Evolutionary conservation across 2,888 invertebrate species (phyloP).

Genomic region (Arrhopalites spinosus): DNA sequence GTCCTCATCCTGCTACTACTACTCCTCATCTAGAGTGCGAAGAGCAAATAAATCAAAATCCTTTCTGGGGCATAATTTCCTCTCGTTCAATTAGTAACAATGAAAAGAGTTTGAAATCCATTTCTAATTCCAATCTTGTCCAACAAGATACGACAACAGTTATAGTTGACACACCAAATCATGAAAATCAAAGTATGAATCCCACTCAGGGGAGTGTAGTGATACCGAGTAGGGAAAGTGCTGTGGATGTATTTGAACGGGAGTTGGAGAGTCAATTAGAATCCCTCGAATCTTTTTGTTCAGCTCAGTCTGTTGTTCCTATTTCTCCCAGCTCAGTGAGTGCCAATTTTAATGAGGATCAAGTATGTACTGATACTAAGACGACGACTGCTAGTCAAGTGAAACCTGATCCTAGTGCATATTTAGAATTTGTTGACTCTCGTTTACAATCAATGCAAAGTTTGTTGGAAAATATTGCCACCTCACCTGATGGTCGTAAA

Average conservation of each 20-base stretch:
- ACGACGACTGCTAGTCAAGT: not conserved
- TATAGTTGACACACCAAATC: not conserved
- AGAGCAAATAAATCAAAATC: not conserved
- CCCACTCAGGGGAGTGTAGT: not conserved
- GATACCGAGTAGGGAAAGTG: conserved; percentile 8
- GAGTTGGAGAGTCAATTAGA: conserved; percentile 17
- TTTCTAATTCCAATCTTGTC: no score
- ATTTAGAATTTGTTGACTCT: conserved; percentile 20
- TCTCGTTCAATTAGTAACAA: not conserved
- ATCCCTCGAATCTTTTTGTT: not conserved
- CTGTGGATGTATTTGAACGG: conserved; percentile 23
- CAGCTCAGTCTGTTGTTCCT: not conserved
- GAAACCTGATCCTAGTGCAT: not conserved
- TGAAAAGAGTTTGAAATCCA: no score
- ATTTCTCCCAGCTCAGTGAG: not conserved
- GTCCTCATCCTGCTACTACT: not conserved
- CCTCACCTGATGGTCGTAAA: not conserved
- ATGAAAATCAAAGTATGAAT: not conserved
- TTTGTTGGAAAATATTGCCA: not conserved
- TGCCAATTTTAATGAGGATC: not conserved
- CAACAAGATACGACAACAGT: not conserved
- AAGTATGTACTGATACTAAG: not conserved
- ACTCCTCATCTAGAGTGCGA: no score
- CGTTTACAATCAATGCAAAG: conserved; percentile 6
- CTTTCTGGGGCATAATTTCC: not conserved